Conservation (phyloP, 2,888 invertebrate genomes). For the Lottia scabra region DNA sequence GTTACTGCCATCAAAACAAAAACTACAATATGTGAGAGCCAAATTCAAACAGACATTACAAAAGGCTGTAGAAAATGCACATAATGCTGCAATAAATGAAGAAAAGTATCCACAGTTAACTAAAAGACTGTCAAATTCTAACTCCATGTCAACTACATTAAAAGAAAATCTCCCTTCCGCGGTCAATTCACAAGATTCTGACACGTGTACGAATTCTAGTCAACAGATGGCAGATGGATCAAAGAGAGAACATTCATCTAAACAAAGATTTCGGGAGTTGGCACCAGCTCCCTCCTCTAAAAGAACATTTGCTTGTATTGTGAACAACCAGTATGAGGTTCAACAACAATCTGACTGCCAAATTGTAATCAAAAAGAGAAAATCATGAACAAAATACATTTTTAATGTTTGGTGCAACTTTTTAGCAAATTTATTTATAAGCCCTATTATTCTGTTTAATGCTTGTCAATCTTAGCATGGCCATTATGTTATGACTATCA, state of each 20-base stretch:
- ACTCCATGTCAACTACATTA: background rate
- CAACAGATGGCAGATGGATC: background rate
- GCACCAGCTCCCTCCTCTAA: background rate
- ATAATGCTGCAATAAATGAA: background rate
- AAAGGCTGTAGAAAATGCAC: constrained; percentile 37
- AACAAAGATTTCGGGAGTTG: background rate
- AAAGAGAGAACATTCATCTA: background rate
- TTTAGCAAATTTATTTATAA: no score
- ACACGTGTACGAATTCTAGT: background rate
- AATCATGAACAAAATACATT: background rate
- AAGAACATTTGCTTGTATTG: constrained; percentile 5
- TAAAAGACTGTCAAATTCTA: constrained; percentile 1
- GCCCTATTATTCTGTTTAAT: no score
- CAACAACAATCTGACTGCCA: constrained; percentile 15
- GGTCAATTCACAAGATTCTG: background rate
- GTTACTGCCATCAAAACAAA: constrained; percentile 43
- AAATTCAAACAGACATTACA: constrained; percentile 42
- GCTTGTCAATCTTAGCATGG: no score
- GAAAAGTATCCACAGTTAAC: constrained; percentile 12
- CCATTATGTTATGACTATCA: no score
- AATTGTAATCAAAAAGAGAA: constrained; percentile 13
- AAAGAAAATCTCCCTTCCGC: background rate
- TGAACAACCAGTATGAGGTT: constrained; percentile 10
- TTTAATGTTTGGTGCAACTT: no score
- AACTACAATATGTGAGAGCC: constrained; percentile 45